A percentile compares a stretch with the other conserved stretches of the same genome.
Evolutionary conservation across 2,797 vertebrate species (phyloP).

Genomic region (Hydrolagus colliei): DNA sequence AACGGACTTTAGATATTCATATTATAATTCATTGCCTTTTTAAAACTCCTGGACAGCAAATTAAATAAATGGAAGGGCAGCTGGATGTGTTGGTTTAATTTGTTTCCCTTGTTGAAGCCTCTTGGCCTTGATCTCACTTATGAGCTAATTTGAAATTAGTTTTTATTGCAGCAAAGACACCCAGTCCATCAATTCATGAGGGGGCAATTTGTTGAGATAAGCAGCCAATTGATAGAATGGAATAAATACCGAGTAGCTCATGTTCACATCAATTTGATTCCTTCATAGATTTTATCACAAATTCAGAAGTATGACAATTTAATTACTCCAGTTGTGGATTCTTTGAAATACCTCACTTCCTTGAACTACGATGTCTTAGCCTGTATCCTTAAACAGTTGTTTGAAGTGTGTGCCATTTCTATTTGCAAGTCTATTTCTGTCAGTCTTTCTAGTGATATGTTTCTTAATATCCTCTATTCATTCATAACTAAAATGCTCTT

Average conservation of each 20-base stretch:
- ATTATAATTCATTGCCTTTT: background rate
- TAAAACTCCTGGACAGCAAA: background rate
- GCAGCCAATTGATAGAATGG: background rate
- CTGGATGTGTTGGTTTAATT: background rate
- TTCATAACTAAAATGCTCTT: background rate
- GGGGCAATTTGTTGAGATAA: background rate
- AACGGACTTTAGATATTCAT: background rate
- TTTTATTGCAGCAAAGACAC: background rate
- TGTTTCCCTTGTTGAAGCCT: background rate
- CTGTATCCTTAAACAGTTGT: slow-evolving; percentile 72
- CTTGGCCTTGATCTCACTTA: background rate
- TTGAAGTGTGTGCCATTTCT: background rate
- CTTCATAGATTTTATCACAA: slow-evolving; percentile 87
- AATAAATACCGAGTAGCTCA: background rate
- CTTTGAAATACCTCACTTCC: slow-evolving; percentile 97
- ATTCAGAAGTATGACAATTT: slow-evolving; percentile 98
- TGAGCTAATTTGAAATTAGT: background rate
- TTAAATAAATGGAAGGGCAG: background rate
- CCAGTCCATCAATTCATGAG: background rate
- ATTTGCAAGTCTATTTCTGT: too few species aligned
- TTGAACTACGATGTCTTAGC: slow-evolving; percentile 96
- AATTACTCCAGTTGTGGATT: slow-evolving; percentile 94
- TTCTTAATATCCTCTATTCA: background rate
- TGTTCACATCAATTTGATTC: slow-evolving; percentile 32
- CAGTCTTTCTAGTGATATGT: too few species aligned